phyloP scores from a whole-genome alignment of 1,140 invertebrate species.

The Vanessa atalanta region DNA sequence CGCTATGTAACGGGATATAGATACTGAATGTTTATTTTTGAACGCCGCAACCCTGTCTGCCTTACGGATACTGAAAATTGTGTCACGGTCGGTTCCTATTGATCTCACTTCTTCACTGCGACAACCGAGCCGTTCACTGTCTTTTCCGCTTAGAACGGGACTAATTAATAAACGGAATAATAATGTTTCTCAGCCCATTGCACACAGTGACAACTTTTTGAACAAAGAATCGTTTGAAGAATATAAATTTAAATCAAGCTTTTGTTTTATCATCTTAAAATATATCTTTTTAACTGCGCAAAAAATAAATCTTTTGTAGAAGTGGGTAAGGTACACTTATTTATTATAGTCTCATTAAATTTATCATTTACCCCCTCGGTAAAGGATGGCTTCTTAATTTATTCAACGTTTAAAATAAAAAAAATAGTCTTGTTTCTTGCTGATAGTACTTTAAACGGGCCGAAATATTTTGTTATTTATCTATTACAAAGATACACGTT shows the following conservation, averaged over 20 bases:
- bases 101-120: conserved; percentile 69
- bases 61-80: conserved; percentile 72
- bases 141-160: conserved; percentile 37
- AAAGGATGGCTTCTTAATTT: neutral
- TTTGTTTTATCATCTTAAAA: conserved; percentile 37
- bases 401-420: neutral
- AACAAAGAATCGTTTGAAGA: conserved; percentile 37
- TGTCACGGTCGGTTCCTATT: conserved; percentile 77
- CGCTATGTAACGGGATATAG: conserved; percentile 55
- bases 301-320: conserved; percentile 30
- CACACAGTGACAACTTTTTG: conserved; percentile 35
- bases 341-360: conserved; percentile 39
- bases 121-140: conserved; percentile 51
- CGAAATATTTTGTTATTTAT: too few species aligned
- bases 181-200: conserved; percentile 34
- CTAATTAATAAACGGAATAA: conserved; percentile 42
- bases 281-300: conserved; percentile 27
- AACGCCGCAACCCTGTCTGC: conserved; percentile 57
- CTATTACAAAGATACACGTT: too few species aligned
- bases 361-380: conserved; percentile 12
- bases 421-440: too few species aligned
- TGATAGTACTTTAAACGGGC: too few species aligned
- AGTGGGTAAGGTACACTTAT: conserved; percentile 30
- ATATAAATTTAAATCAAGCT: conserved; percentile 40
- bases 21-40: conserved; percentile 66